Percentiles rank a stretch among this genome's conserved stretches.
Conservation (phyloP, 2,113 vertebrate genomes). For the Microcebus griseorufus region DNA sequence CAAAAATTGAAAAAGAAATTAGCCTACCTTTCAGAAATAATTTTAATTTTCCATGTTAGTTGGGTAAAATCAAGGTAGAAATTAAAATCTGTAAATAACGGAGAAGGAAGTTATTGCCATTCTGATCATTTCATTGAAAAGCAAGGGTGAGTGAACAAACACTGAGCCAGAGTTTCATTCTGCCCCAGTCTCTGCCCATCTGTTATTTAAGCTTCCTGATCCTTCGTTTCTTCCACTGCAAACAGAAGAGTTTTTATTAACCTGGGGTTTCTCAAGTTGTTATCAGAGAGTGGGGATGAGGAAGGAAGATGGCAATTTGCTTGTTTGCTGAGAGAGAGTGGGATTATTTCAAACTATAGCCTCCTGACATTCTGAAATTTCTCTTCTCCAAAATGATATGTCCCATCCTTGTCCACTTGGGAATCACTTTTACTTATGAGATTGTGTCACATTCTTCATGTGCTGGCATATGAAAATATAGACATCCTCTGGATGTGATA, state of each 20-base stretch:
- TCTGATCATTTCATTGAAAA: neutral
- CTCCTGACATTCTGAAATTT: neutral
- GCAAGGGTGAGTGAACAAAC: neutral
- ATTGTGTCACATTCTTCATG: neutral
- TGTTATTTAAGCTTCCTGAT: neutral
- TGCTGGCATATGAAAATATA: neutral
- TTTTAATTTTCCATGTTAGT: neutral
- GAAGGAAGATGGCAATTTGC: neutral
- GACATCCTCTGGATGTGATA: neutral
- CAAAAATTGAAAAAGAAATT: neutral
- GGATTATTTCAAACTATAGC: neutral
- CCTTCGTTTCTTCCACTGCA: neutral
- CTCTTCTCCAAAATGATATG: neutral
- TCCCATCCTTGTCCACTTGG: neutral
- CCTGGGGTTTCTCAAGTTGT: neutral
- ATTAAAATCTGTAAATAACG: neutral
- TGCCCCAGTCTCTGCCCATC: neutral
- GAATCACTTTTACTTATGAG: neutral
- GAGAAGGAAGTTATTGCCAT: neutral
- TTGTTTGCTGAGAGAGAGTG: neutral
- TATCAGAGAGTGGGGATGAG: neutral
- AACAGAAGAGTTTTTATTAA: neutral
- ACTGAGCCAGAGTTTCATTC: neutral
- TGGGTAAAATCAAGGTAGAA: neutral
- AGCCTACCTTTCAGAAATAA: neutral